Base-by-base conservation (phyloP, 2,113 vertebrate species). In the Tricholaema leucomelas region DNA sequence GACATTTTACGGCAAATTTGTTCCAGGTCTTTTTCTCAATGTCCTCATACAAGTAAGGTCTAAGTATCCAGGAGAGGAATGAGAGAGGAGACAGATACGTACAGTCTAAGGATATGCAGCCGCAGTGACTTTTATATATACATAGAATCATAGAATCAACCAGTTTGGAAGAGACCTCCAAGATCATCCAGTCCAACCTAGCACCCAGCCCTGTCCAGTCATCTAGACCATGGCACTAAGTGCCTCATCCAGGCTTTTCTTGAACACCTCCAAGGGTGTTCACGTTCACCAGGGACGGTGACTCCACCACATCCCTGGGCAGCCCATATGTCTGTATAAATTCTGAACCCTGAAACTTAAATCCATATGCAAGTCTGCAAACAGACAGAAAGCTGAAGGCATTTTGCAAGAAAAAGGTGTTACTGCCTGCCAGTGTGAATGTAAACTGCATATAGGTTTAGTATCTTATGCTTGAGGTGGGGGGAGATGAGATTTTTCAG, bases 11-110 rank as follows among this genome's bases (percentile, higher is more conserved):
- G 90, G 90, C 71, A 91, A 95, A 93, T 91, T 92, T 2, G 3
- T 92, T 95, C 90, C 93, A 94, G 81, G 79, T 92, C 61, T 89
- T 93, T 95, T 93, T 73, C 94, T 96, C 91, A 96, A 96, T 94
- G 81, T 96, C 64, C 87, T 60, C 94, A 89, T 94, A 94, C 94
- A 95, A 93, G 73, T 7, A 85, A 81, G 69, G 8, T 46, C 63
- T 16, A 82, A 92, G 60, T 40, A 73, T 87, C 88, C 75, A 66
- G 77, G 59, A 74, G 63, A 87, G 86, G 64, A 93, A 89, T 59
- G 87, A 92, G 92, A 92, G 74, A 82, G 81, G 71, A 93, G 88
- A 88, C 88, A 94, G 82, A 90, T 94, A 59, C 4, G 2, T 70
- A 73, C 81, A 88, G 81, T 89, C 74, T 91, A 71, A 87, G 56